Percentiles rank a stretch among this genome's conserved stretches.
phyloP scores from a whole-genome alignment of 1,140 invertebrate species.

The Grapholita molesta region DNA sequence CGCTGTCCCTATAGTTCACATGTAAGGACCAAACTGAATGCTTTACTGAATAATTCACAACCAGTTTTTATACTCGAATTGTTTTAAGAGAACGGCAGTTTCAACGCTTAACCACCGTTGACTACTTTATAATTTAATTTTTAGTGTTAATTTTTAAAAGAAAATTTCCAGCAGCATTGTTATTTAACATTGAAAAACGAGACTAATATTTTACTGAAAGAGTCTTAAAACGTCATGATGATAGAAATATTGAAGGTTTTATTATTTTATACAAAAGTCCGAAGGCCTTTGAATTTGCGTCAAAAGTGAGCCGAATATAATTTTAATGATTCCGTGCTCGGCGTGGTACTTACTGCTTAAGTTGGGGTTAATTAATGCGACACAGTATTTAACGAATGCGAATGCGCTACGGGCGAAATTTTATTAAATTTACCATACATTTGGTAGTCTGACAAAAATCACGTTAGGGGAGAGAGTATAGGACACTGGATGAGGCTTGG shows the following conservation, averaged over 20 bases:
- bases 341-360: conserved; percentile 18
- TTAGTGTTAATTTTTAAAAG: too few relatives aligned
- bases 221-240: conserved; percentile 21
- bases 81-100: too few relatives aligned
- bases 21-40: too few relatives aligned
- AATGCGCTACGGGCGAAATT: conserved; percentile 33
- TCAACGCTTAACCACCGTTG: too few relatives aligned
- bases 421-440: conserved; percentile 61
- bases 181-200: too few relatives aligned
- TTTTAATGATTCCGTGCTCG: conserved; percentile 28
- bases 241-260: conserved; percentile 10
- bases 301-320: neutral
- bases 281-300: neutral
- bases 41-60: too few relatives aligned
- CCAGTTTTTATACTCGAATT: too few relatives aligned
- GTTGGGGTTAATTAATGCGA: conserved; percentile 50
- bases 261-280: neutral
- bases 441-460: conserved; percentile 56
- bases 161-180: too few relatives aligned
- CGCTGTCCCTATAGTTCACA: neutral
- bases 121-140: too few relatives aligned
- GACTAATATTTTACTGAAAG: neutral
- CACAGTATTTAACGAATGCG: conserved; percentile 16
- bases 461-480: conserved; percentile 31
- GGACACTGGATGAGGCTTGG: conserved; percentile 23